Evolutionary conservation across 1,140 invertebrate species (phyloP), one percentile per base, ranked within the genome.

Genomic region (Tenebrio molitor): DNA sequence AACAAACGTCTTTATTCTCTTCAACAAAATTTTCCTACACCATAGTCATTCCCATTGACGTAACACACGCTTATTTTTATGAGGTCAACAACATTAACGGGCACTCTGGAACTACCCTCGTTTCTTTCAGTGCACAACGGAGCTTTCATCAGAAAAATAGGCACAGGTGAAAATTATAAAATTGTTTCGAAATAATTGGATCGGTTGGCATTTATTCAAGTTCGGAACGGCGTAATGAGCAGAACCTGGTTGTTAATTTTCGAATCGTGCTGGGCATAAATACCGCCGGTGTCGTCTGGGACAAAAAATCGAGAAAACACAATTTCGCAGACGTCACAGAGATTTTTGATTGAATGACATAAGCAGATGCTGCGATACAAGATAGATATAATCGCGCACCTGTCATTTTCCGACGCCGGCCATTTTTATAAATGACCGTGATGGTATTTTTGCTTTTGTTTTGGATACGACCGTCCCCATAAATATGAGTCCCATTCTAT

Each of bases 161-260:
- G n/a, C n/a, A 58, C 50, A 58, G 23, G 50, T 58, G 23, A 58
- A 58, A 58, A 58, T 33, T 29, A 33, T 25, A 58, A 29, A 58
- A 58, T 29, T 58, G 23, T 58, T 29, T 33, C 29, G 29, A 33
- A 58, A 50, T 50, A 50, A 58, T 58, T 58, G 29, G 21, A 15
- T 58, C 21, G 12, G 16, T 58, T 58, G 50, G 50, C 50, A 58
- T 21, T 58, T 29, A 29, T 58, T 58, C 50, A 58, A 58, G 23
- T 29, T 29, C 23, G 44, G 19, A 50, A 17, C 19, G 44, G 19
- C 19, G 50, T 17, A 58, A 58, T 58, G 23, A 21, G 23, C 5
- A 12, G 50, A 58, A 58, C 4, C 50, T 14, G 10, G 50, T 17
- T 58, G 50, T 58, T 58, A 58, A 58, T 58, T 21, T 29, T 25